Conservation (phyloP, 2,888 invertebrate species). For the Neoaliturus tenellus region DNA sequence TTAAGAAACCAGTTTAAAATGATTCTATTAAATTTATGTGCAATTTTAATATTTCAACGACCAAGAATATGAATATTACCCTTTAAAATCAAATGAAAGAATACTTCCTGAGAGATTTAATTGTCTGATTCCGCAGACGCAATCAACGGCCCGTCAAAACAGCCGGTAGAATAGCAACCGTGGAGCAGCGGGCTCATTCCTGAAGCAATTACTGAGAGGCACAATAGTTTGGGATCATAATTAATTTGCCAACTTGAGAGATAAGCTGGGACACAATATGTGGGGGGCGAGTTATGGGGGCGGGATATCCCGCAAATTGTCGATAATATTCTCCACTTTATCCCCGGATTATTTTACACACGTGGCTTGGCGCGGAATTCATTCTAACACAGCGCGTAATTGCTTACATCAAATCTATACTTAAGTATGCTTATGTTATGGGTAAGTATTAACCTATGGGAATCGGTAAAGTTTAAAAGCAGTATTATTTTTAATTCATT, state of each 20-base stretch:
- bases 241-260: slow-evolving; percentile 16
- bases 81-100: too few relatives aligned
- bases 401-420: not conserved
- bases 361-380: not conserved
- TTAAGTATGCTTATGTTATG: too few relatives aligned
- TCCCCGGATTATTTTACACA: not conserved
- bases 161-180: not conserved
- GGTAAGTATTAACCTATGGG: too few relatives aligned
- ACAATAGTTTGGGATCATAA: slow-evolving; percentile 27
- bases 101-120: too few relatives aligned
- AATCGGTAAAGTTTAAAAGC: too few relatives aligned
- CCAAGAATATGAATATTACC: too few relatives aligned
- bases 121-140: too few relatives aligned
- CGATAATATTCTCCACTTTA: slow-evolving; percentile 23
- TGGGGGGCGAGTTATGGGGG: not conserved
- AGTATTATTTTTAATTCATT: too few relatives aligned
- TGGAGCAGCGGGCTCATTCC: not conserved
- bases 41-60: too few relatives aligned
- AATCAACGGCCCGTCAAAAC: not conserved
- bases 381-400: not conserved
- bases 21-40: too few relatives aligned
- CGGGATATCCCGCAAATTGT: not conserved
- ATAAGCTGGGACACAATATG: slow-evolving; percentile 21
- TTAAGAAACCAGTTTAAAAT: too few relatives aligned
- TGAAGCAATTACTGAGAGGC: slow-evolving; percentile 18